These are phyloP conservation scores for Chalcis sispes DNA, from an alignment of 2,888 invertebrate species.

Conservation along the genomic window DNA sequence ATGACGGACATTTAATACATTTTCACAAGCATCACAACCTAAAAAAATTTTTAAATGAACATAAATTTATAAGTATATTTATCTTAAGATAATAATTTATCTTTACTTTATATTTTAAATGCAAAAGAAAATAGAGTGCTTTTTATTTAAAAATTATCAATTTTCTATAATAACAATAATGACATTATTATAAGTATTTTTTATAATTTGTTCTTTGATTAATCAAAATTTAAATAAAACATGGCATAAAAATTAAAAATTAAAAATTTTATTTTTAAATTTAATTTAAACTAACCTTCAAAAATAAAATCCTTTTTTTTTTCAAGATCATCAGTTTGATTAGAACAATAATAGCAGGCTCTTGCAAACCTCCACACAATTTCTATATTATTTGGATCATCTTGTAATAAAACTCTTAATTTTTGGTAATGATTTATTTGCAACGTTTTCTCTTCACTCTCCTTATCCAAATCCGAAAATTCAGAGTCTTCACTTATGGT, in stretches of 20 bases:
- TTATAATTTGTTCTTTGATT: not conserved
- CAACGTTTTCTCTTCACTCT: constrained; percentile 61
- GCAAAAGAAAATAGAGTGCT: not conserved
- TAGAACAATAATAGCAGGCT: constrained; percentile 67
- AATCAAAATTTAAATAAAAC: not conserved
- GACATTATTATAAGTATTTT: not conserved
- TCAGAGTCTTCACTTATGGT: constrained; percentile 63
- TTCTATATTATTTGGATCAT: constrained; percentile 68
- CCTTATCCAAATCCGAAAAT: constrained; percentile 64
- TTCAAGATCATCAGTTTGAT: constrained; percentile 59
- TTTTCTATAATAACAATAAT: too few species aligned
- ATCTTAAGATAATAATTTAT: too few species aligned
- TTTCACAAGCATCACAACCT: constrained; percentile 80
- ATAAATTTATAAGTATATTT: too few species aligned
- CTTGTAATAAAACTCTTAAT: constrained; percentile 64
- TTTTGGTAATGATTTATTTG: constrained; percentile 62
- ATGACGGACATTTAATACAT: constrained; percentile 77
- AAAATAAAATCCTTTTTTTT: constrained; percentile 62
- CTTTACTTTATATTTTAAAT: too few species aligned
- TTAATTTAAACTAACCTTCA: constrained; percentile 64
- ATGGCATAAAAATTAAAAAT: too few species aligned
- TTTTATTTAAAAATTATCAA: not conserved
- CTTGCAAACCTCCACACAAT: constrained; percentile 72
- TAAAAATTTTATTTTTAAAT: constrained; percentile 3
- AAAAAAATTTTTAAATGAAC: constrained; percentile 39